phyloP scores from a whole-genome alignment of 2,888 invertebrate species.

The Erynnis tages region DNA sequence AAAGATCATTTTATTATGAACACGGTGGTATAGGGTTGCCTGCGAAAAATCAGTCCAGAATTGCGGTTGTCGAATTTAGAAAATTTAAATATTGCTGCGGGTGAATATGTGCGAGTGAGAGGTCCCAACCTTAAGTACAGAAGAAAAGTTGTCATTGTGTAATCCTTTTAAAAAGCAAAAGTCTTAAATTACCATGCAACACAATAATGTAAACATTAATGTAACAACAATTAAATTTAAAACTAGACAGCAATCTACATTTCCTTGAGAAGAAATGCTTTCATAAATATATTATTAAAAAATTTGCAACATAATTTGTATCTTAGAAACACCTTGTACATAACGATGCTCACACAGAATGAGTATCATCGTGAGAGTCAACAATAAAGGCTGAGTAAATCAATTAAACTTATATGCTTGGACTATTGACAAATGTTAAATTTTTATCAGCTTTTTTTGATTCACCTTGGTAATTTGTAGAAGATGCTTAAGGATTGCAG shows the following conservation, averaged over 20 bases:
- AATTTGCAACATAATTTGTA: conserved; percentile 50
- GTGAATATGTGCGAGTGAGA: too few relatives aligned
- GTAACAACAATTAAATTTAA: conserved; percentile 42
- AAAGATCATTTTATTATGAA: too few relatives aligned
- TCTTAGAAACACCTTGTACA: conserved; percentile 41
- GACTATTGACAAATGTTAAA: too few relatives aligned
- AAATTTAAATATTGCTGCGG: too few relatives aligned
- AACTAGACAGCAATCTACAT: conserved; percentile 46
- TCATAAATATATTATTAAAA: conserved; percentile 38
- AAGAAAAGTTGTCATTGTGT: background rate
- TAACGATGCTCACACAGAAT: conserved; percentile 39
- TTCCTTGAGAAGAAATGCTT: conserved; percentile 58
- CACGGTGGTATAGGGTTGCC: too few relatives aligned
- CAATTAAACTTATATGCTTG: too few relatives aligned
- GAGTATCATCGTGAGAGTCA: conserved; percentile 35
- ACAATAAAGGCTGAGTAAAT: conserved; percentile 57
- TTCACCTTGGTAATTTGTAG: too few relatives aligned
- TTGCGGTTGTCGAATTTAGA: too few relatives aligned
- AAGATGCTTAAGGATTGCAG: too few relatives aligned
- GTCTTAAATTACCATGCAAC: background rate
- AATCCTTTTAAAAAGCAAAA: background rate
- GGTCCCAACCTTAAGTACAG: too few relatives aligned
- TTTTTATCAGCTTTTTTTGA: too few relatives aligned
- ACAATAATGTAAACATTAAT: conserved; percentile 31
- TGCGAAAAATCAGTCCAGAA: too few relatives aligned